A percentile compares a stretch with the other conserved stretches of the same genome.
These are phyloP conservation scores for Dromaius novaehollandiae DNA, from an alignment of 2,113 vertebrate genomes.

Conservation along the genomic window DNA sequence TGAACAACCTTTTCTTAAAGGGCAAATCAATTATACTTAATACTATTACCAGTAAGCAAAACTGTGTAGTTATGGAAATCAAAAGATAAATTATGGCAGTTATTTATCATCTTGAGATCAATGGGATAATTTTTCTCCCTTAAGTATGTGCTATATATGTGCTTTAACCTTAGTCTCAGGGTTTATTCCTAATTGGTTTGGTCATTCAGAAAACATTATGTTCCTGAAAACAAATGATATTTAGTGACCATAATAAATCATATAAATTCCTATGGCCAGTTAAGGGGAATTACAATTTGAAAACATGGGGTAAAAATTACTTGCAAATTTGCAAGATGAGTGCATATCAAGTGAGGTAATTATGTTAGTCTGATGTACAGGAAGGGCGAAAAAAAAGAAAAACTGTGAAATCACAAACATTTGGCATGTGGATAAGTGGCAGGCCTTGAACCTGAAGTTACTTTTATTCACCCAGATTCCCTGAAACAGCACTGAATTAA, in stretches of 20 bases:
- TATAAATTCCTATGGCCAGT: not conserved
- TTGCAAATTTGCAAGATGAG: not conserved
- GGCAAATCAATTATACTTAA: not conserved
- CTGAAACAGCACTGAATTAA: not conserved
- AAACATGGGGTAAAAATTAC: not conserved
- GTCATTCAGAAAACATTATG: not conserved
- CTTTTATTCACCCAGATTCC: not conserved
- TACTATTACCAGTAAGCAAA: not conserved
- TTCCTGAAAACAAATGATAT: not conserved
- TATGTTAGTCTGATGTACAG: fast-evolving
- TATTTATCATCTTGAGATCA: not conserved
- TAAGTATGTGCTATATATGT: not conserved
- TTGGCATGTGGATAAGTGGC: fast-evolving
- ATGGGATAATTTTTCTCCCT: not conserved
- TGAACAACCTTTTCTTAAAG: not conserved
- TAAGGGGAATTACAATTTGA: not conserved
- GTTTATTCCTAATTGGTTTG: not conserved
- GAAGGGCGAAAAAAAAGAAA: not conserved
- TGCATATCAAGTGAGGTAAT: not conserved
- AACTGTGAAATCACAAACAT: not conserved
- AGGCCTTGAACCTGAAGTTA: not conserved
- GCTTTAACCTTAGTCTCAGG: not conserved
- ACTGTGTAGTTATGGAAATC: not conserved
- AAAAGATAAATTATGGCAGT: not conserved
- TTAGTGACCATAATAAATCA: not conserved